Evolutionary conservation across 2,797 vertebrate genomes (phyloP).

Genomic region (Crenichthys baileyi): DNA sequence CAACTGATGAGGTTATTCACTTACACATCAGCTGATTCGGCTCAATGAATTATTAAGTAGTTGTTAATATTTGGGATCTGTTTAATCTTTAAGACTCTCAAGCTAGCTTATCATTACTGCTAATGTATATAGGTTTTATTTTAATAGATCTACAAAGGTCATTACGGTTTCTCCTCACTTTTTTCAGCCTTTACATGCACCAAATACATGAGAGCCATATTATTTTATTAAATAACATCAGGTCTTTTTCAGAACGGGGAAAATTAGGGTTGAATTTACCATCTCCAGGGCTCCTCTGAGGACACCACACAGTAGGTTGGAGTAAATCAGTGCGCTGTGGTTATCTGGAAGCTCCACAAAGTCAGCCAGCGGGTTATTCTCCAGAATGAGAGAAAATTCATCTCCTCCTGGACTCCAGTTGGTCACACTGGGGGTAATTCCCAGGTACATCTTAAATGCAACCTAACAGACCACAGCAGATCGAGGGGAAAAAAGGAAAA

Average conservation of each 20-base stretch:
- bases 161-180: not conserved
- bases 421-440: conserved; percentile 95
- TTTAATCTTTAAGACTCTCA: not conserved
- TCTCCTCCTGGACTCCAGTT: conserved; percentile 99
- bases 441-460: conserved; percentile 98
- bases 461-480: conserved; percentile 77
- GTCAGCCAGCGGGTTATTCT: conserved; percentile 97
- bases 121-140: not conserved
- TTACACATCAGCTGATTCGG: not conserved
- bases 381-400: conserved; percentile 97
- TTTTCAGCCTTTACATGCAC: not conserved
- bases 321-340: conserved; percentile 95
- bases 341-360: conserved; percentile 98
- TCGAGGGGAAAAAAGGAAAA: not conserved
- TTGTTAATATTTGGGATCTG: not conserved
- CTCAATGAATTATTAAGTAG: not conserved
- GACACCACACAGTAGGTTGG: conserved; percentile 94
- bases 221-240: not conserved
- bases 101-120: not conserved
- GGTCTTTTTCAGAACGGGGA: not conserved
- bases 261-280: conserved; percentile 78
- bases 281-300: conserved; percentile 97
- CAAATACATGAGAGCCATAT: not conserved
- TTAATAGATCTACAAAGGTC: not conserved
- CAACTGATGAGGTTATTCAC: too few species aligned